A percentile compares a stretch with the other conserved stretches of the same genome.
Evolutionary conservation across 1,140 invertebrate genomes (phyloP).

Genomic region (Kradibia gibbosae): DNA sequence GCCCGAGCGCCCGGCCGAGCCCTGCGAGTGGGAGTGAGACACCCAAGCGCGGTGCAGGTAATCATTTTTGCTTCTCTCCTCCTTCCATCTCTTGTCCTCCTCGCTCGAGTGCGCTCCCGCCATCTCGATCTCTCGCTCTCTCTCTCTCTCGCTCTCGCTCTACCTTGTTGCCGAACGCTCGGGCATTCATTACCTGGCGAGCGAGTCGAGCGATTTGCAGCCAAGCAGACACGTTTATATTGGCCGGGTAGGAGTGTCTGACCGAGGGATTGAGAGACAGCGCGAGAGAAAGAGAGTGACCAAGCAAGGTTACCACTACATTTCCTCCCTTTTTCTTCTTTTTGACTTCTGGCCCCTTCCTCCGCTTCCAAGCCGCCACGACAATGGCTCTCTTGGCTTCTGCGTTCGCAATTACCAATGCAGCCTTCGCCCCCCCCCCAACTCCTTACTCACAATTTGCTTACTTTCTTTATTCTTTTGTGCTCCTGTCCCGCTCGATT

Average conservation of each 20-base stretch:
- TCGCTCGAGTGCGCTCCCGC: slow-evolving; percentile 1
- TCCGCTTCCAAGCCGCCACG: background rate
- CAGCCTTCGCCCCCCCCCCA: background rate
- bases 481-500: background rate
- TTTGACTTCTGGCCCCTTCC: slow-evolving; percentile 15
- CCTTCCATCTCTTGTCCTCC: slow-evolving; percentile 16
- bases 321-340: slow-evolving; percentile 8
- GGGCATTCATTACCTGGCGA: background rate
- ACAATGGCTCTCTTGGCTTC: background rate
- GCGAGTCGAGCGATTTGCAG: background rate
- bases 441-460: slow-evolving; percentile 35
- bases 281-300: background rate
- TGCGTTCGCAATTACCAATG: background rate
- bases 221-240: background rate
- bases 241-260: slow-evolving; percentile 13
- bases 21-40: background rate
- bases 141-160: slow-evolving; percentile 21
- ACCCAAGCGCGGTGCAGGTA: background rate
- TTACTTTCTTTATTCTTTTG: slow-evolving; percentile 32
- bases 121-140: slow-evolving; percentile 20
- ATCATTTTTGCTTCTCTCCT: background rate
- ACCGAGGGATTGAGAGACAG: background rate
- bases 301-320: background rate
- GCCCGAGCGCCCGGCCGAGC: background rate
- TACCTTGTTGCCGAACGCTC: background rate